These are phyloP conservation scores for Clarias laeviceps DNA, from an alignment of 2,797 vertebrate genomes.

Conservation along the genomic window DNA sequence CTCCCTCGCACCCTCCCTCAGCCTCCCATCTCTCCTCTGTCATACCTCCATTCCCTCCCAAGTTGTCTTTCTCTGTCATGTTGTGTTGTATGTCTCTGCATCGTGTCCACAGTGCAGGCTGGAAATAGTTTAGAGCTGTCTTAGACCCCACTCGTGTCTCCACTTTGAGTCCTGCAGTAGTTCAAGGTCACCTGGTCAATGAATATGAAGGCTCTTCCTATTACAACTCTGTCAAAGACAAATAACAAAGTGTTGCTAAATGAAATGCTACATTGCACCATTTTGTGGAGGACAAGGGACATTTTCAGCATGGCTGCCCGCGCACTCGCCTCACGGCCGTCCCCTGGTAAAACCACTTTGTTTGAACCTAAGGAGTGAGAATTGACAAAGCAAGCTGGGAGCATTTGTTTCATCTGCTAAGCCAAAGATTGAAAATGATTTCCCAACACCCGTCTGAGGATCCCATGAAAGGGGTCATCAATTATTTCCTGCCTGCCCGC, in stretches of 20 bases:
- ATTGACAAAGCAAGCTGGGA: conserved; percentile 83
- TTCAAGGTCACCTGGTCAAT: conserved; percentile 75
- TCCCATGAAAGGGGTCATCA: conserved; percentile 80
- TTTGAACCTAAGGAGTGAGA: conserved; percentile 85
- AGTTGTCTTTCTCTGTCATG: conserved; percentile 3
- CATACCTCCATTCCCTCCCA: background rate
- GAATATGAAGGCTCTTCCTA: conserved; percentile 78
- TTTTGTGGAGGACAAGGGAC: conserved; percentile 81
- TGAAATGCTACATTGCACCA: conserved; percentile 81
- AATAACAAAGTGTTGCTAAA: conserved; percentile 81
- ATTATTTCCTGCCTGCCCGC: conserved; percentile 82
- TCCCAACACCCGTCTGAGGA: conserved; percentile 80
- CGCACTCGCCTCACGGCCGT: conserved; percentile 74
- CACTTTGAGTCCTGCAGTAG: conserved; percentile 65
- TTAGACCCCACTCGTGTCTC: conserved; percentile 30
- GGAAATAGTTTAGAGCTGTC: conserved; percentile 48
- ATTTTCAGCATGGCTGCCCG: conserved; percentile 84
- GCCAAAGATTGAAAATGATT: conserved; percentile 86
- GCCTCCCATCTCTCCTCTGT: background rate
- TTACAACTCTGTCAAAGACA: conserved; percentile 84
- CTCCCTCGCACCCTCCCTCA: background rate
- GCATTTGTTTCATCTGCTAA: conserved; percentile 84
- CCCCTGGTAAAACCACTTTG: conserved; percentile 81
- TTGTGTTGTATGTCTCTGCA: background rate
- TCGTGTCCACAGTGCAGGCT: conserved; percentile 35